A percentile compares a stretch with the other conserved stretches of the same genome.
Conservation (phyloP, 2,113 vertebrate genomes). For the Promerops cafer region DNA sequence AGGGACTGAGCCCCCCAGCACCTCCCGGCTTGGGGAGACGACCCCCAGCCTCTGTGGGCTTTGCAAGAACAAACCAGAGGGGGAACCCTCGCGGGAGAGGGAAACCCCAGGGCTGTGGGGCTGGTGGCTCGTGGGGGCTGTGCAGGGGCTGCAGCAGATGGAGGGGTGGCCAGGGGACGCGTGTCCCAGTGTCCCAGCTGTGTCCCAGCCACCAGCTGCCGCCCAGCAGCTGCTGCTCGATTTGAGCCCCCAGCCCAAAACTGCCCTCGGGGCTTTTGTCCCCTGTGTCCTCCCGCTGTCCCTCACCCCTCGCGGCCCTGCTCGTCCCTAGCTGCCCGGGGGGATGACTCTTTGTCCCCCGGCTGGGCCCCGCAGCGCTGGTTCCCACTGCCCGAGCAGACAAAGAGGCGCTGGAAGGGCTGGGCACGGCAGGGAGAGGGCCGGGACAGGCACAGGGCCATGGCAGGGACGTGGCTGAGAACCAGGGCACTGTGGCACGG, state of each 20-base stretch:
- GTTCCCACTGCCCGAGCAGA: neutral
- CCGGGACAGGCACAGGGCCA: conserved; percentile 22
- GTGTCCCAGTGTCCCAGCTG: neutral
- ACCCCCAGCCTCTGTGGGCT: neutral
- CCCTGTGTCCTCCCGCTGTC: neutral
- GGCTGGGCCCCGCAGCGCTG: neutral
- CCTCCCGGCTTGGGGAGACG: rapidly evolving
- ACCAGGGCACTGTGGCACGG: neutral
- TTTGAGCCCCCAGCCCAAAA: neutral
- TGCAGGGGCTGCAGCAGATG: neutral
- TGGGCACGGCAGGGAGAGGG: neutral
- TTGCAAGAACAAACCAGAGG: neutral
- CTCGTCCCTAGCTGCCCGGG: neutral
- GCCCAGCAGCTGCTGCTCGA: neutral
- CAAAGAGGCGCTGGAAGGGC: conserved; percentile 2
- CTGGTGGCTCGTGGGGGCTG: neutral
- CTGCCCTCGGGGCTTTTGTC: neutral
- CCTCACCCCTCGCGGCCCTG: rapidly evolving
- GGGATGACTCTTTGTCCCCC: neutral
- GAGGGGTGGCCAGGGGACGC: neutral
- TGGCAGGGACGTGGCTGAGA: neutral
- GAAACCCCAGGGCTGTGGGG: neutral
- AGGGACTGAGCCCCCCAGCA: neutral
- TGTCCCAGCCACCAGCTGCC: neutral
- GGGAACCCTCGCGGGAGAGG: too few species aligned